These are phyloP conservation scores for Pogonognathellus flavescens DNA, from an alignment of 1,140 invertebrate species.

Conservation along the genomic window DNA sequence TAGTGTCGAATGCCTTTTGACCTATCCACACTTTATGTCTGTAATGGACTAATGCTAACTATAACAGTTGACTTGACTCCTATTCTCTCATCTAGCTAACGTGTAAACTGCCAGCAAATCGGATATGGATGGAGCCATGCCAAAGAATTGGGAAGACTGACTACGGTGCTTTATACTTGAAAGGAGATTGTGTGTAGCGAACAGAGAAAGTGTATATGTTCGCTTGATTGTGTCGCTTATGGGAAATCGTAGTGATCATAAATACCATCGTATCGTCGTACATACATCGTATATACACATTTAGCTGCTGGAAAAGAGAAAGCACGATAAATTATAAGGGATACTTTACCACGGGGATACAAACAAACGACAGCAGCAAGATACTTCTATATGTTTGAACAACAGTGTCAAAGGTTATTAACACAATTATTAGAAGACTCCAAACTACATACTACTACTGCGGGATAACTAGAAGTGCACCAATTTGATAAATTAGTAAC, in stretches of 20 bases:
- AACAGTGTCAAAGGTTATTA: constrained; percentile 38
- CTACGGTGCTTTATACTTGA: not conserved
- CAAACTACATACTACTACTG: too few relatives aligned
- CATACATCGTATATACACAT: too few relatives aligned
- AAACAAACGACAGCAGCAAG: not conserved
- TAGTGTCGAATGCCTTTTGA: constrained; percentile 30
- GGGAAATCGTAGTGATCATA: constrained; percentile 46
- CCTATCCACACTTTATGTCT: constrained; percentile 34
- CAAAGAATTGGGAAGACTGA: constrained; percentile 27
- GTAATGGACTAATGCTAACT: constrained; percentile 45
- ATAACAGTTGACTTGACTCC: not conserved
- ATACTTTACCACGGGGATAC: not conserved
- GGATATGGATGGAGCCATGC: constrained; percentile 35
- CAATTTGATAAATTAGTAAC: too few relatives aligned
- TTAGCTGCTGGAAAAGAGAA: not conserved
- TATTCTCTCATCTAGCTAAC: not conserved
- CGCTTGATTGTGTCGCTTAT: constrained; percentile 43
- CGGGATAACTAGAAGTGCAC: too few relatives aligned
- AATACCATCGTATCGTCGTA: not conserved
- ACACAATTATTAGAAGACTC: not conserved
- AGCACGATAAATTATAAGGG: constrained; percentile 20
- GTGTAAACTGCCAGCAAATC: constrained; percentile 33
- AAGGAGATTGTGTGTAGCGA: constrained; percentile 1
- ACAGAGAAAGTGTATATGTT: constrained; percentile 1
- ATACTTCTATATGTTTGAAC: not conserved